Evolutionary conservation across 1,140 invertebrate species (phyloP).

Genomic region (Hormaphis cornu): DNA sequence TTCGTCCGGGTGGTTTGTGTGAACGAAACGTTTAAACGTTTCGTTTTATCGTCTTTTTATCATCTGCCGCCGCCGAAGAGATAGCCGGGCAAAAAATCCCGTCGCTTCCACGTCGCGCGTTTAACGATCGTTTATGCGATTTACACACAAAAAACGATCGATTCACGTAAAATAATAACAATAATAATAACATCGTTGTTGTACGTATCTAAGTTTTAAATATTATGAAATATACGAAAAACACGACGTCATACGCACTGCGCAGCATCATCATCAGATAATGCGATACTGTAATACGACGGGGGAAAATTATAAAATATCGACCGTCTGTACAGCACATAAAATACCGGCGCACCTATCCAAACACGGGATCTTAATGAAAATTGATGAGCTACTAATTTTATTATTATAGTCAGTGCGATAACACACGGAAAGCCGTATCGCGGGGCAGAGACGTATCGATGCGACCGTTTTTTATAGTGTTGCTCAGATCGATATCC

Average conservation of each 20-base stretch:
- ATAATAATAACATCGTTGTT: too few relatives aligned
- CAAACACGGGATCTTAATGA: constrained; percentile 10
- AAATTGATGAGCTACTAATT: constrained; percentile 23
- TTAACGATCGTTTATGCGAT: not conserved
- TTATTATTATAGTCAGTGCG: not conserved
- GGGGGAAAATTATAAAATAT: too few relatives aligned
- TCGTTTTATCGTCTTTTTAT: not conserved
- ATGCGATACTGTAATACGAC: too few relatives aligned
- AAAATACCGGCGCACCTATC: not conserved
- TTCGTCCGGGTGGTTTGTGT: not conserved
- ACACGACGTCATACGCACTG: too few relatives aligned
- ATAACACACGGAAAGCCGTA: too few relatives aligned
- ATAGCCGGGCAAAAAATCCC: too few relatives aligned
- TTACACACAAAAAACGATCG: constrained; percentile 11
- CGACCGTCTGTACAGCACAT: too few relatives aligned
- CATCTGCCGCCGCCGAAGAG: too few relatives aligned
- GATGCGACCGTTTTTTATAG: not conserved
- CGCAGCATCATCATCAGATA: too few relatives aligned
- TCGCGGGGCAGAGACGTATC: not conserved
- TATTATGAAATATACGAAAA: too few relatives aligned
- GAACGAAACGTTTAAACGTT: not conserved
- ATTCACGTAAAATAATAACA: not conserved
- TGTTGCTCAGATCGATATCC: not conserved
- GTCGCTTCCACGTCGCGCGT: not conserved
- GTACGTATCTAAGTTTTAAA: too few relatives aligned